Percentiles rank a stretch among this genome's conserved stretches.
Conservation (phyloP, 2,888 invertebrate species). For the Carabus problematicus region DNA sequence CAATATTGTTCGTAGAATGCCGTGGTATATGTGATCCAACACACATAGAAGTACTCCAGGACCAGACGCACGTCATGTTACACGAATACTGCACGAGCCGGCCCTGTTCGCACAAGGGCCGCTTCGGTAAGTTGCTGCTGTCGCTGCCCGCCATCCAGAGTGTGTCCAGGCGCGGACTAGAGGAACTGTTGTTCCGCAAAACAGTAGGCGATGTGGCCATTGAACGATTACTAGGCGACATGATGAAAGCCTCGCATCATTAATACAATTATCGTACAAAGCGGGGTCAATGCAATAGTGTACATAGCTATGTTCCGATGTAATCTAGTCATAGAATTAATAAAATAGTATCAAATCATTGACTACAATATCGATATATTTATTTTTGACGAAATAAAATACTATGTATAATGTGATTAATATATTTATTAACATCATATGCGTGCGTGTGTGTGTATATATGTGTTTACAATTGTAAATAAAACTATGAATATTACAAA, state of each 20-base stretch:
- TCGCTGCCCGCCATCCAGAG: constrained; percentile 70
- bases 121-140: constrained; percentile 78
- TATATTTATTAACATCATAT: no score
- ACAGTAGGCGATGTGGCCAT: constrained; percentile 78
- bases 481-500: no score
- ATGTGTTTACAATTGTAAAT: no score
- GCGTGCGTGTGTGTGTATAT: no score
- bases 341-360: no score
- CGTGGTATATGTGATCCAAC: constrained; percentile 67
- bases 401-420: no score
- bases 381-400: no score
- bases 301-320: no score
- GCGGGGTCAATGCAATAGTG: no score
- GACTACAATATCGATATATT: no score
- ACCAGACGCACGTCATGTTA: constrained; percentile 79
- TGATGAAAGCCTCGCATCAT: constrained; percentile 59
- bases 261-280: not conserved
- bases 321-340: no score
- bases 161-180: constrained; percentile 58
- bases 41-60: constrained; percentile 75
- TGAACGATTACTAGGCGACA: constrained; percentile 72
- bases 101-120: constrained; percentile 58
- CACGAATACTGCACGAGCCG: constrained; percentile 70
- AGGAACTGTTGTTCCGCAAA: constrained; percentile 79
- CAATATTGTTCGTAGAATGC: constrained; percentile 61